A percentile compares a stretch with the other conserved stretches of the same genome.
phyloP scores from a whole-genome alignment of 1,140 invertebrate genomes.

The Panagrolaimus sp. region DNA sequence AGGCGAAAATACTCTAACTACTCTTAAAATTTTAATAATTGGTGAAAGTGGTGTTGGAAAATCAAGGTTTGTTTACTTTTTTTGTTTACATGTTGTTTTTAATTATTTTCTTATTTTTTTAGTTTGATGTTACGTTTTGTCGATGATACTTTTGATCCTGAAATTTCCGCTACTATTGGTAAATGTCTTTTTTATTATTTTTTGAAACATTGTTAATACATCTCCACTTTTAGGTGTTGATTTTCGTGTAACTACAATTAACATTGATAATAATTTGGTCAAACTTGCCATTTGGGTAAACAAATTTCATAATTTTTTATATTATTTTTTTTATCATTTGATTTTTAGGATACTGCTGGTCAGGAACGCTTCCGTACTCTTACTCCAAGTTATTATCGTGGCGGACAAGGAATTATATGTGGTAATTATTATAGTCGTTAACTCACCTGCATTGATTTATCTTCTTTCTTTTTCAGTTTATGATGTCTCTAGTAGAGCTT shows the following conservation, averaged over 20 bases:
- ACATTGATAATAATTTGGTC: slow-evolving; percentile 80
- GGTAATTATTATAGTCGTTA: slow-evolving; percentile 51
- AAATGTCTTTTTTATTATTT: slow-evolving; percentile 17
- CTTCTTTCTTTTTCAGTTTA: slow-evolving; percentile 77
- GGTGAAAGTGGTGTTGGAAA: slow-evolving; percentile 91
- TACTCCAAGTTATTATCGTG: slow-evolving; percentile 90
- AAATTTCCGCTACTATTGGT: slow-evolving; percentile 86
- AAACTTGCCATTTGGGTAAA: slow-evolving; percentile 78
- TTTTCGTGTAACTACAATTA: slow-evolving; percentile 82
- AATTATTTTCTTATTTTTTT: slow-evolving; percentile 45
- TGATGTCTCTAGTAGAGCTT: slow-evolving; percentile 78
- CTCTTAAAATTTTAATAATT: slow-evolving; percentile 79
- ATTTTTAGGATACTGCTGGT: slow-evolving; percentile 81
- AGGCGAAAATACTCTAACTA: slow-evolving; percentile 61
- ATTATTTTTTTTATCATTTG: slow-evolving; percentile 20
- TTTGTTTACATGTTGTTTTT: slow-evolving; percentile 17
- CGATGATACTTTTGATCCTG: slow-evolving; percentile 86
- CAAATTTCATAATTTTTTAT: slow-evolving; percentile 5
- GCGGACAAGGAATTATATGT: slow-evolving; percentile 75
- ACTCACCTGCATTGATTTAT: too few species aligned
- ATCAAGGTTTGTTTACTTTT: slow-evolving; percentile 71
- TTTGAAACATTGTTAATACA: not conserved
- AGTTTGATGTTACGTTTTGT: slow-evolving; percentile 87
- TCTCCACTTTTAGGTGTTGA: slow-evolving; percentile 67
- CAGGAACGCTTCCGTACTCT: slow-evolving; percentile 91